Conservation (phyloP, 2,113 vertebrate genomes). For the Phodopus roborovskii region DNA sequence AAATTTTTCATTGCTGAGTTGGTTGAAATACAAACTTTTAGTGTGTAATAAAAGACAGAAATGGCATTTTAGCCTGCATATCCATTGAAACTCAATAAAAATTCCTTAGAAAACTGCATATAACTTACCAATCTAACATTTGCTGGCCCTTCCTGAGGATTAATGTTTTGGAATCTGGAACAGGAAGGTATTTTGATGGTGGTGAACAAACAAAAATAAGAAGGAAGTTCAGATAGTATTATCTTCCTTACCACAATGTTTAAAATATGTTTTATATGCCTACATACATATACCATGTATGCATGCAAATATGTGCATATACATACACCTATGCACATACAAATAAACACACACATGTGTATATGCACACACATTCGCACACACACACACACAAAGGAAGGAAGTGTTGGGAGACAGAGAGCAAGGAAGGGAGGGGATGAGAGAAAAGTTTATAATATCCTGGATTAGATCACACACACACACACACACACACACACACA, state of each 20-base stretch:
- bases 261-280: not conserved
- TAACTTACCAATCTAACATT: conserved; percentile 73
- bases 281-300: not conserved
- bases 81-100: conserved; percentile 73
- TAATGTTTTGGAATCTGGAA: conserved; percentile 66
- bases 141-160: conserved; percentile 65
- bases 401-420: too few species aligned
- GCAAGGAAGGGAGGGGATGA: not conserved
- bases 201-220: conserved; percentile 35
- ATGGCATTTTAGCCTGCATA: conserved; percentile 71
- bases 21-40: conserved; percentile 65
- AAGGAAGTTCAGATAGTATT: conserved; percentile 56
- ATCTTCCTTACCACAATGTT: not conserved
- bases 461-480: not conserved
- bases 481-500: not conserved
- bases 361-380: too few species aligned
- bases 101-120: conserved; percentile 73
- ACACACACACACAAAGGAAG: not conserved
- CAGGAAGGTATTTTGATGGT: conserved; percentile 64
- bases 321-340: not conserved
- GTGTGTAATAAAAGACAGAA: conserved; percentile 79
- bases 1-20: conserved; percentile 68
- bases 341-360: not conserved
- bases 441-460: not conserved
- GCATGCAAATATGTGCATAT: not conserved